Conservation (phyloP, 2,113 vertebrate species). For the Phylloscopus trochiloides region DNA sequence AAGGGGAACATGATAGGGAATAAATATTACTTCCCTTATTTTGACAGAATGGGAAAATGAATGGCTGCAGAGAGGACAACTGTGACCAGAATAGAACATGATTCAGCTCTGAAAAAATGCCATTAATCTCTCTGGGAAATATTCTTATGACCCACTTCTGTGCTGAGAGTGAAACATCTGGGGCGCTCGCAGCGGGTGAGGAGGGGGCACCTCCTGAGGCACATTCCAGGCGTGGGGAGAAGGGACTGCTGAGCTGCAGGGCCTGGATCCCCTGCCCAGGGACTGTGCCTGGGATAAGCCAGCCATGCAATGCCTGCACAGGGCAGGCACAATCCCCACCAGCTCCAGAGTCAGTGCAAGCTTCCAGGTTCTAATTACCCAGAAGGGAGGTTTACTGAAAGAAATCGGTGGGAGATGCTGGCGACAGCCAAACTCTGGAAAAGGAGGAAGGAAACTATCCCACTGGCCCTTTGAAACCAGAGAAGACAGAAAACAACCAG, state of each 20-base stretch:
- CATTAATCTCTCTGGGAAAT: slow-evolving; percentile 42
- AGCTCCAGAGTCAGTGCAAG: neutral
- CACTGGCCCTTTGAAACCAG: neutral
- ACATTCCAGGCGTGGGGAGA: neutral
- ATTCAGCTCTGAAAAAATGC: slow-evolving; percentile 55
- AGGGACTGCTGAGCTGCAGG: neutral
- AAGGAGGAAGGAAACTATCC: neutral
- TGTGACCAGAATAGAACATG: slow-evolving; percentile 59
- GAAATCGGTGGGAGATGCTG: neutral
- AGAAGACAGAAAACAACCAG: neutral
- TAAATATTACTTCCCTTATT: slow-evolving; percentile 59
- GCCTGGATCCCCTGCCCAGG: neutral
- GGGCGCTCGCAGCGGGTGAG: neutral
- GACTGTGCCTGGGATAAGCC: neutral
- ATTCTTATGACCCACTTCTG: slow-evolving; percentile 44
- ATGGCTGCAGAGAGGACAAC: slow-evolving; percentile 48
- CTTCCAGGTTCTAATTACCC: neutral
- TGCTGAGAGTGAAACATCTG: slow-evolving; percentile 8
- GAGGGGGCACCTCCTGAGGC: neutral
- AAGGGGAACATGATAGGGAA: slow-evolving; percentile 29
- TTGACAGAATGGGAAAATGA: slow-evolving; percentile 60
- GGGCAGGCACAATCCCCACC: neutral
- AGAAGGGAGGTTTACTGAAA: neutral
- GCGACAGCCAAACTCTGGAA: neutral
- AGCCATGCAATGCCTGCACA: neutral